phyloP scores from a whole-genome alignment of 2,888 invertebrate species.

The Lepidocyrtinus sp. region DNA sequence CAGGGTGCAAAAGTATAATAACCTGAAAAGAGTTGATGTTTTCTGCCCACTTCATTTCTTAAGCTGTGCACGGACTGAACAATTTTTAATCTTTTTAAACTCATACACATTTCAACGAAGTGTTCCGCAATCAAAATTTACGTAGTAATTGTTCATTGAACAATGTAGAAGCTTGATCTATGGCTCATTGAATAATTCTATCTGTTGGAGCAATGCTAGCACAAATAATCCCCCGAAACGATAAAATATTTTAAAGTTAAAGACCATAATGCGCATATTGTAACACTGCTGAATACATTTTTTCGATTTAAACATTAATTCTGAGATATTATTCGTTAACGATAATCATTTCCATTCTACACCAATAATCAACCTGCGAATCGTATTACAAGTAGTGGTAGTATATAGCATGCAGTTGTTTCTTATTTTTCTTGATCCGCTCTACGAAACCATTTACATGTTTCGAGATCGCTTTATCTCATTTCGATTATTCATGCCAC shows the following conservation, averaged over 20 bases:
- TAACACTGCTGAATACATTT: neutral
- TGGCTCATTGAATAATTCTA: conserved; percentile 41
- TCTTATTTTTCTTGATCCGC: conserved; percentile 36
- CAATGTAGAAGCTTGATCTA: conserved; percentile 55
- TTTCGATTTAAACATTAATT: neutral
- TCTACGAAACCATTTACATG: conserved; percentile 43
- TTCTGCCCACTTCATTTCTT: too few relatives aligned
- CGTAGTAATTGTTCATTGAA: conserved; percentile 51
- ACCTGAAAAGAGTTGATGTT: too few relatives aligned
- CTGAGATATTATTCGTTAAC: conserved; percentile 7
- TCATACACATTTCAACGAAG: neutral
- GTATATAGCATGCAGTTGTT: too few relatives aligned
- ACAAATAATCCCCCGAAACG: conserved; percentile 15
- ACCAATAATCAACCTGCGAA: too few relatives aligned
- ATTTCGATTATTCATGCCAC: conserved; percentile 71
- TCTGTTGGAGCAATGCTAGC: neutral
- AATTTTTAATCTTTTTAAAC: conserved; percentile 1
- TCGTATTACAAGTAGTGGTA: too few relatives aligned
- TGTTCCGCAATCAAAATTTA: conserved; percentile 39
- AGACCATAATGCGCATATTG: neutral
- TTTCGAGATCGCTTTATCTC: conserved; percentile 67
- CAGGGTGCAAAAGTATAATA: too few relatives aligned
- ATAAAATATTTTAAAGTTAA: conserved; percentile 13
- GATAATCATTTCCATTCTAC: neutral
- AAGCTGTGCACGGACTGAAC: too few relatives aligned